These are phyloP conservation scores for Conus canariensis DNA, from an alignment of 2,888 invertebrate species.

Conservation along the genomic window DNA sequence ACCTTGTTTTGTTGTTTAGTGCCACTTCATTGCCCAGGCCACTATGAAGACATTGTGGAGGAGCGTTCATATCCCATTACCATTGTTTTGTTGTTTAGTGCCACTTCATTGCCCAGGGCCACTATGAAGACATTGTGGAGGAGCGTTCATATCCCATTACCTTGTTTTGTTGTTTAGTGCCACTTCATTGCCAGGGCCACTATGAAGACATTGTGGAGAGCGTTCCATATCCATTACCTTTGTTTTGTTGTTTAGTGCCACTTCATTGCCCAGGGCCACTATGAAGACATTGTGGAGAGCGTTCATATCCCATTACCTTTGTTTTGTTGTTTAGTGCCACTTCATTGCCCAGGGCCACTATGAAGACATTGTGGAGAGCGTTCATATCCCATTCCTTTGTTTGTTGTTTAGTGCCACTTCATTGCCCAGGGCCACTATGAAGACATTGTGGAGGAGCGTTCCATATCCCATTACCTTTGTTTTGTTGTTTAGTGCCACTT, in stretches of 20 bases:
- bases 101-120: conserved; percentile 80
- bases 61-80: conserved; percentile 86
- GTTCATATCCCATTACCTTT: conserved; percentile 83
- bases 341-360: conserved; percentile 83
- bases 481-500: conserved; percentile 81
- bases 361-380: conserved; percentile 91
- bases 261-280: conserved; percentile 82
- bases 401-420: conserved; percentile 81
- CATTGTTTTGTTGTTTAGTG: conserved; percentile 80
- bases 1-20: conserved; percentile 77
- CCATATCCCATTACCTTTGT: conserved; percentile 82
- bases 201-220: conserved; percentile 91
- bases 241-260: conserved; percentile 81
- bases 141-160: conserved; percentile 86
- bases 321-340: conserved; percentile 81
- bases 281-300: conserved; percentile 90
- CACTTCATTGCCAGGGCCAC: conserved; percentile 81
- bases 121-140: conserved; percentile 91
- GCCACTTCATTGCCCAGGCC: conserved; percentile 81
- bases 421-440: conserved; percentile 84
- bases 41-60: conserved; percentile 91
- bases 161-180: conserved; percentile 80
- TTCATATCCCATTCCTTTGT: conserved; percentile 82
- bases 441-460: conserved; percentile 91
- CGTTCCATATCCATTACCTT: conserved; percentile 83